Percentiles rank a stretch among this genome's conserved stretches.
Conservation (phyloP, 2,797 vertebrate species). For the Myotis findleyi region DNA sequence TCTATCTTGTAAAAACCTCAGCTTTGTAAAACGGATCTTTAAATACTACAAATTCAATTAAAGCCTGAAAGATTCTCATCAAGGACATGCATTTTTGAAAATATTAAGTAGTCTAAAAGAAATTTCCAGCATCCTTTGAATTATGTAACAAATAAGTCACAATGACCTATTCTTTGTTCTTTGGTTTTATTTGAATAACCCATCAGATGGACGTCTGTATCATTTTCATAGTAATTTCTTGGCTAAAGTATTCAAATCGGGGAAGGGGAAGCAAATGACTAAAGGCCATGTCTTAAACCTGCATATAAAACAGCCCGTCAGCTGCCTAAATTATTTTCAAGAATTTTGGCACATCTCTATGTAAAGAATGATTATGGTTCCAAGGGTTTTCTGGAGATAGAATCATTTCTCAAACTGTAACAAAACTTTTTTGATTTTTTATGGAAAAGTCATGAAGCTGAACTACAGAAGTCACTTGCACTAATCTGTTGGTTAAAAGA, state of each 20-base stretch:
- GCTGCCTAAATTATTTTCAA: conserved; percentile 77
- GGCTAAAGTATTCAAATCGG: background rate
- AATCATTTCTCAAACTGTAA: conserved; percentile 83
- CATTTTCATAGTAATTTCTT: background rate
- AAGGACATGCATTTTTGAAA: background rate
- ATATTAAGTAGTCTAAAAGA: background rate
- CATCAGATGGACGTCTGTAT: conserved; percentile 9
- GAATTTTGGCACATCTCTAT: conserved; percentile 64
- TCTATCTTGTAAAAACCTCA: background rate
- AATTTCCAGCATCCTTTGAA: background rate
- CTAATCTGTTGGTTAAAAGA: conserved; percentile 79
- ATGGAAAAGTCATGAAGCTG: conserved; percentile 82
- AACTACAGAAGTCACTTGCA: conserved; percentile 74
- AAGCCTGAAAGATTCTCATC: background rate
- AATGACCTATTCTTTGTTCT: background rate
- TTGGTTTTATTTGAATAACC: conserved; percentile 46
- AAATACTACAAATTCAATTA: background rate
- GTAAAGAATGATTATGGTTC: conserved; percentile 76
- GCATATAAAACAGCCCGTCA: conserved; percentile 59
- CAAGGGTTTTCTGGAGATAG: conserved; percentile 69
- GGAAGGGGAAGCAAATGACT: conserved; percentile 42
- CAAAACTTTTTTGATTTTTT: conserved; percentile 79
- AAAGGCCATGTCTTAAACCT: conserved; percentile 67
- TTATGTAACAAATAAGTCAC: background rate
- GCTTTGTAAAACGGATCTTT: background rate